These are phyloP conservation scores for zebrafish (Danio rerio) DNA, from an alignment of 2,113 vertebrate species.

Conservation along the genomic window DNA sequence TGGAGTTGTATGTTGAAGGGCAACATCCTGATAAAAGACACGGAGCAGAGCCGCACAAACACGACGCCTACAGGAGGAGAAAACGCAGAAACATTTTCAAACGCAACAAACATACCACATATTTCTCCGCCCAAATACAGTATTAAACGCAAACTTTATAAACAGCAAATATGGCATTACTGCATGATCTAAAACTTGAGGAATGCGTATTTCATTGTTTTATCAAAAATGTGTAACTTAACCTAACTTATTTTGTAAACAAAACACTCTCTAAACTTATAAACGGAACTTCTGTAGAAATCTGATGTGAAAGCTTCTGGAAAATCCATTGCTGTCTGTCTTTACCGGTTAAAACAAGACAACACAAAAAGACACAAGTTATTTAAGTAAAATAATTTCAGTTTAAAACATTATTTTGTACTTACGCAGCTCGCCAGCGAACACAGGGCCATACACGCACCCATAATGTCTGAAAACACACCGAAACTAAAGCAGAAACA, in stretches of 20 bases:
- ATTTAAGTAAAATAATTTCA: neutral
- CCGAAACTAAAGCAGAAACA: neutral
- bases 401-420: constrained; percentile 51
- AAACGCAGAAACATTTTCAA: neutral
- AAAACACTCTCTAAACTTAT: neutral
- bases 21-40: constrained; percentile 93
- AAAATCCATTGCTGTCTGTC: neutral
- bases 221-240: neutral
- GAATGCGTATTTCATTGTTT: neutral
- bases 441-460: constrained; percentile 90
- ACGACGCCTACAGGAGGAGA: constrained; percentile 81
- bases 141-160: neutral
- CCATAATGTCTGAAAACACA: constrained; percentile 75
- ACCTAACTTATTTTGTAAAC: neutral
- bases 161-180: neutral
- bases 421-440: constrained; percentile 94
- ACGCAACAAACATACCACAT: no score
- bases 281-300: neutral
- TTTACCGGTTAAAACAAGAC: neutral
- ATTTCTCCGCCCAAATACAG: no score
- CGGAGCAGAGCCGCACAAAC: constrained; percentile 93
- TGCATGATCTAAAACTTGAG: no score
- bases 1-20: constrained; percentile 90
- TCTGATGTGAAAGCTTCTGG: neutral
- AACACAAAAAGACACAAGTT: neutral